Evolutionary conservation across 53 echinoderm and acorn worm species (phyloP).

Genomic region (Paracentrotus lividus): DNA sequence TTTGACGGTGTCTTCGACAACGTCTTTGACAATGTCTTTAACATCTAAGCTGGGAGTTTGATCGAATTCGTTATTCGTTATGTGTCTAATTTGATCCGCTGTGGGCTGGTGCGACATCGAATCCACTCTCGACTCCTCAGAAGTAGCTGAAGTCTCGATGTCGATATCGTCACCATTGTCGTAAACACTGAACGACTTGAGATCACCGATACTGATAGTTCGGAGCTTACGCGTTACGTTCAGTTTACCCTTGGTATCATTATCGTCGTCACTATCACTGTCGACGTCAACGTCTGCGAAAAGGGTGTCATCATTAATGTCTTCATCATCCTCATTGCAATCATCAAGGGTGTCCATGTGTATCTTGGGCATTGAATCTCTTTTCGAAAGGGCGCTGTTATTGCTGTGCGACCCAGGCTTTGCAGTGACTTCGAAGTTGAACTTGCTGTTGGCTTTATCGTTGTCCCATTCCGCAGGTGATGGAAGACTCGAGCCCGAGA

Average conservation of each 20-base stretch:
- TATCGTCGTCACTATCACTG: conserved; percentile 25
- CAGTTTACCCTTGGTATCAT: neutral
- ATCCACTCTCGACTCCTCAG: neutral
- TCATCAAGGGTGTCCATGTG: conserved; percentile 43
- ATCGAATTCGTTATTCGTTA: neutral
- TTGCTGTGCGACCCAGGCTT: neutral
- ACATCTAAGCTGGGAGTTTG: neutral
- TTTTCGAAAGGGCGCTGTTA: neutral
- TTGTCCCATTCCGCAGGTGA: conserved; percentile 21
- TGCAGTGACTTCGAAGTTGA: neutral
- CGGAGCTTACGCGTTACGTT: conserved; percentile 43
- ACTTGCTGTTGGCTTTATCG: neutral
- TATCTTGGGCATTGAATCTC: conserved; percentile 7
- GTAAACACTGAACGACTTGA: conserved; percentile 49
- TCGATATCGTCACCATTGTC: conserved; percentile 24
- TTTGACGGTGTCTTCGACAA: neutral
- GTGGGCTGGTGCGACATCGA: neutral
- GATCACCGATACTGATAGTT: conserved; percentile 64
- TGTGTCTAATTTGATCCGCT: neutral
- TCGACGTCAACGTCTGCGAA: conserved; percentile 21
- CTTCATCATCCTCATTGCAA: conserved; percentile 12
- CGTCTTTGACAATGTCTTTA: neutral
- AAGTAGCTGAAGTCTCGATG: neutral
- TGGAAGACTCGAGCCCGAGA: conserved; percentile 49
- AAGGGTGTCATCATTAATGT: conserved; percentile 30